Conservation (phyloP, 2,888 invertebrate genomes). For the Lasioglossum oenotherae region DNA sequence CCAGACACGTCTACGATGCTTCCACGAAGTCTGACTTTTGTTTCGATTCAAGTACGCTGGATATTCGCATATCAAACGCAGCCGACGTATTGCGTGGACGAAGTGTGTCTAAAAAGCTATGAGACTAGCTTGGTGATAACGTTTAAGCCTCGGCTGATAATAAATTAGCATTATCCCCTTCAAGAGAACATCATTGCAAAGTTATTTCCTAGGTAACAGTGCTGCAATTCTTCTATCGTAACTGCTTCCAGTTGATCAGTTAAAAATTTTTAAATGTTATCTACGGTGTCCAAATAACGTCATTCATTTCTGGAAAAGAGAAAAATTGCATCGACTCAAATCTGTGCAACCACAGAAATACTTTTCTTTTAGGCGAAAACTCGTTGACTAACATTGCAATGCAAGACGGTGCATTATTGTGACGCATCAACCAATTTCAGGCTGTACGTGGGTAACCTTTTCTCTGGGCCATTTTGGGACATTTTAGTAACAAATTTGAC, state of each 20-base stretch:
- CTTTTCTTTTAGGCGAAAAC: neutral
- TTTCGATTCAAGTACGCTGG: constrained; percentile 28
- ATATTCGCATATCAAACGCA: constrained; percentile 54
- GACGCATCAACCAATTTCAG: neutral
- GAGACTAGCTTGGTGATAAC: neutral
- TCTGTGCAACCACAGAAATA: neutral
- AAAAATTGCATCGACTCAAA: neutral
- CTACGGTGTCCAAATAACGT: neutral
- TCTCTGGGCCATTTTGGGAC: neutral
- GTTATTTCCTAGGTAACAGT: neutral
- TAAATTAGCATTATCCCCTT: neutral
- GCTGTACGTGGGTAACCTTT: neutral
- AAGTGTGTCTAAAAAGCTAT: constrained; percentile 6
- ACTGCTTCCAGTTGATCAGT: neutral
- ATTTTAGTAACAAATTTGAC: neutral
- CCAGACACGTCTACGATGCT: constrained; percentile 35
- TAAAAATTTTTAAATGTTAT: neutral
- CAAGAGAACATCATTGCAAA: neutral
- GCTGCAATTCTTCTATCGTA: neutral
- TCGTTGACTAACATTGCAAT: neutral
- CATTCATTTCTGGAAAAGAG: neutral
- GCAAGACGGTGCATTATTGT: neutral
- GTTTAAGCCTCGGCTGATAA: neutral
- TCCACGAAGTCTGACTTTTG: constrained; percentile 45
- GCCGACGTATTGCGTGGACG: constrained; percentile 8